Conservation (phyloP, 2,888 invertebrate species). For the Automeris io region DNA sequence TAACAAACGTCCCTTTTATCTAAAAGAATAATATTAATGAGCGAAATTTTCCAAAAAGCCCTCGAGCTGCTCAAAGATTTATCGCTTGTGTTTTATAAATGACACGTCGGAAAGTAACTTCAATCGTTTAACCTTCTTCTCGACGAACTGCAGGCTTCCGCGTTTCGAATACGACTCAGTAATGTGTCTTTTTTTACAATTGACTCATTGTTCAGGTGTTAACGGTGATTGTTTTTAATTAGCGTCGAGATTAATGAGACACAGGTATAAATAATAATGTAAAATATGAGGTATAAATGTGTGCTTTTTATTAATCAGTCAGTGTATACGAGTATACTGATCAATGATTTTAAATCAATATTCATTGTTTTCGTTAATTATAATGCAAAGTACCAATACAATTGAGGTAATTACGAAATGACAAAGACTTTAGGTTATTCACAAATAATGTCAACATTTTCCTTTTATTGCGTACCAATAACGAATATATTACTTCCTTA, state of each 20-base stretch:
- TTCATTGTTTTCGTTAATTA: not conserved
- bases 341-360: not conserved
- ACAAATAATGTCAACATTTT: not conserved
- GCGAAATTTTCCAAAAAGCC: slow-evolving; percentile 46
- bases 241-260: slow-evolving; percentile 18
- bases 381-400: not conserved
- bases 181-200: slow-evolving; percentile 20
- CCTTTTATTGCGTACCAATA: not conserved
- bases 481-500: not conserved
- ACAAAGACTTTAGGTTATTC: not conserved
- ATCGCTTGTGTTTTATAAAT: slow-evolving; percentile 28
- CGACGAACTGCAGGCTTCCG: slow-evolving; percentile 36
- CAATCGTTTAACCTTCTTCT: slow-evolving; percentile 43
- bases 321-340: not conserved
- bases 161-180: slow-evolving; percentile 29
- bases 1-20: slow-evolving; percentile 61
- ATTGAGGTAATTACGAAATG: not conserved
- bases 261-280: too few species aligned
- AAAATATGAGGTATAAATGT: too few species aligned
- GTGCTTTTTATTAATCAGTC: not conserved
- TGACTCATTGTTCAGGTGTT: slow-evolving; percentile 39
- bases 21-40: slow-evolving; percentile 47
- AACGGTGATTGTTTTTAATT: slow-evolving; percentile 34
- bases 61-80: slow-evolving; percentile 28
- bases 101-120: slow-evolving; percentile 36